A percentile compares a stretch with the other conserved stretches of the same genome.
Evolutionary conservation across 2,113 vertebrate genomes (phyloP).

Genomic region (Colistium nudipinnis): DNA sequence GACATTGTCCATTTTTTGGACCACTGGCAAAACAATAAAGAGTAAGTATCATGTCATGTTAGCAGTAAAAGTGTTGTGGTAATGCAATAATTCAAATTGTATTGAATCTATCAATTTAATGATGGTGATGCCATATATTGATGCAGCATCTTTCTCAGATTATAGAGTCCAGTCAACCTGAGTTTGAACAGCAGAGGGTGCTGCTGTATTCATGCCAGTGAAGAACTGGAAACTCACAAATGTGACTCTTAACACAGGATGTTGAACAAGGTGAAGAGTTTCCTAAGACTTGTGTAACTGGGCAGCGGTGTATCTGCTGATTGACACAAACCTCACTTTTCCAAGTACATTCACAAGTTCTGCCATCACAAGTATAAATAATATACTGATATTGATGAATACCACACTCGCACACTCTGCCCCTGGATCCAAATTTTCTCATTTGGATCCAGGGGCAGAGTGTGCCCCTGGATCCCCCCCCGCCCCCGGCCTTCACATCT

Average conservation of each 20-base stretch:
- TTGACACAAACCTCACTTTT: slow-evolving; percentile 7
- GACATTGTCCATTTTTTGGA: slow-evolving; percentile 95
- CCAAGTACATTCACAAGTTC: slow-evolving; percentile 34
- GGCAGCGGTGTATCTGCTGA: slow-evolving; percentile 24
- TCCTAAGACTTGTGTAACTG: slow-evolving; percentile 15
- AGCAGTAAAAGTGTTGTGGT: too few species aligned
- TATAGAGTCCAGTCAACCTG: too few species aligned
- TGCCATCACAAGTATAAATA: slow-evolving; percentile 20
- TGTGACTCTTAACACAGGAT: slow-evolving; percentile 9
- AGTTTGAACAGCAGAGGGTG: slow-evolving; percentile 62
- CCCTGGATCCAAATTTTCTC: slow-evolving; percentile 15
- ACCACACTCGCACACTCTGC: neutral
- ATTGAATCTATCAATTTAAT: too few species aligned
- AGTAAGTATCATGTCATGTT: too few species aligned
- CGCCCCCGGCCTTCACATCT: slow-evolving; percentile 36
- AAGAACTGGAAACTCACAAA: slow-evolving; percentile 20
- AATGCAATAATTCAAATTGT: too few species aligned
- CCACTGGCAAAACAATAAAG: slow-evolving; percentile 82
- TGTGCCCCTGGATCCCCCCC: too few species aligned
- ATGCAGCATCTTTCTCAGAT: too few species aligned
- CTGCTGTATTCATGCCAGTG: slow-evolving; percentile 25
- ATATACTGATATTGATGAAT: slow-evolving; percentile 27
- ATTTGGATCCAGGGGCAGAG: too few species aligned
- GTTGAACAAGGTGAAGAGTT: slow-evolving; percentile 14
- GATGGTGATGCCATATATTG: too few species aligned